Percentiles rank a stretch among this genome's conserved stretches.
Conservation (phyloP, 2,113 vertebrate species). For the Megaleporinus macrocephalus region DNA sequence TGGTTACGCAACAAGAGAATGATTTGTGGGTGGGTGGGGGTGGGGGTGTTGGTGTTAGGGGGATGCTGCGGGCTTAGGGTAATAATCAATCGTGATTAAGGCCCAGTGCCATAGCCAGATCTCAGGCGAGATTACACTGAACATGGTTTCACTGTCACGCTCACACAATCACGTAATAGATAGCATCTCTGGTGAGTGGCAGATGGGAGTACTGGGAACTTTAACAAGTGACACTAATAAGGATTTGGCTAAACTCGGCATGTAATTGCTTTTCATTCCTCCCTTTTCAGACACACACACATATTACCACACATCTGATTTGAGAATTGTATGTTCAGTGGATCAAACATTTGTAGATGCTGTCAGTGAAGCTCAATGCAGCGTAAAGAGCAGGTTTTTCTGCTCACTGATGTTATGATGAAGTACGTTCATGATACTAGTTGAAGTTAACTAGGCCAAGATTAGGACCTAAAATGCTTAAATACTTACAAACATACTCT, state of each 20-base stretch:
- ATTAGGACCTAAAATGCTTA: no score
- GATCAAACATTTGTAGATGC: not conserved
- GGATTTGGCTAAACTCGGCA: constrained; percentile 9
- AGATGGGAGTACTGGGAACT: not conserved
- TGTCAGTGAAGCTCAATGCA: not conserved
- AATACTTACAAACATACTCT: no score
- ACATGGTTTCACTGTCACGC: not conserved
- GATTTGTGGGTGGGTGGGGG: constrained; percentile 35
- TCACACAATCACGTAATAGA: constrained; percentile 15
- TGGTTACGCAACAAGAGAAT: constrained; percentile 50
- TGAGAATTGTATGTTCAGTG: no score
- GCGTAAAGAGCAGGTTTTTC: no score
- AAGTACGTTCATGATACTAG: no score
- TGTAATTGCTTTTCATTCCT: constrained; percentile 1
- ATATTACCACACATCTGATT: constrained; percentile 17
- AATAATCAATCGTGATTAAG: constrained; percentile 48
- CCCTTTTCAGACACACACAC: not conserved
- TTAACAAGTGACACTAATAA: not conserved
- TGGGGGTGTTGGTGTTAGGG: no score
- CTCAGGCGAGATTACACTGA: not conserved
- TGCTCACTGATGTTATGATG: no score
- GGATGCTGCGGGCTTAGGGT: constrained; percentile 9
- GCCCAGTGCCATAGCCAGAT: constrained; percentile 27
- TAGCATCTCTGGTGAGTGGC: constrained; percentile 32
- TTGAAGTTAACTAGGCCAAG: no score